Conservation (phyloP, 1,140 invertebrate genomes). For the Scaptomyza montana region DNA sequence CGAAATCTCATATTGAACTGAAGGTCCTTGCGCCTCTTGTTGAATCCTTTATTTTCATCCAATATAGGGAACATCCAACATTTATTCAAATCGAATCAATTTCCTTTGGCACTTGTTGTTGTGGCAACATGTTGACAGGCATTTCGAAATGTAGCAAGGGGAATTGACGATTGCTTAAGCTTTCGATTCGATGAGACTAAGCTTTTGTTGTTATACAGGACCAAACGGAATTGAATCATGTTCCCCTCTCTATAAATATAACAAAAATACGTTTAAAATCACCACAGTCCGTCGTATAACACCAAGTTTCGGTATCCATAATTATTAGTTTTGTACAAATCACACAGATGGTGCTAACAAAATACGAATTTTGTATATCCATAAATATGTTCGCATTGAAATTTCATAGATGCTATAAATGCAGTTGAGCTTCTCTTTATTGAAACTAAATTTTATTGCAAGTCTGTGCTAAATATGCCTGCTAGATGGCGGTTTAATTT, state of each 20-base stretch:
- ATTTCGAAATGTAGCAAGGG: constrained; percentile 43
- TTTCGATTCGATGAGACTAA: neutral
- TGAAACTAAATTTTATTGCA: too few species aligned
- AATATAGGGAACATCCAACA: neutral
- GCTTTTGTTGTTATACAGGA: constrained; percentile 20
- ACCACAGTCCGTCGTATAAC: constrained; percentile 11
- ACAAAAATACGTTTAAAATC: neutral
- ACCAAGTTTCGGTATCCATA: constrained; percentile 40
- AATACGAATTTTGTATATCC: neutral
- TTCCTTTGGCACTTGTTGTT: constrained; percentile 7
- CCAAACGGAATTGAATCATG: neutral
- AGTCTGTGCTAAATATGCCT: neutral
- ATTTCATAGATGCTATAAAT: too few species aligned
- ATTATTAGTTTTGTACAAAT: neutral
- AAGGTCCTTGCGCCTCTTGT: constrained; percentile 67
- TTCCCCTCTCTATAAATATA: neutral
- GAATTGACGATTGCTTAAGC: constrained; percentile 3
- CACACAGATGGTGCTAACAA: neutral
- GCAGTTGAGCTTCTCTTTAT: too few species aligned
- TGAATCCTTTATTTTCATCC: constrained; percentile 68
- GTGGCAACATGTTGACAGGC: constrained; percentile 8
- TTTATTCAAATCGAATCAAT: neutral
- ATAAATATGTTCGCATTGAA: too few species aligned
- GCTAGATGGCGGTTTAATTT: neutral
- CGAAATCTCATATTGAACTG: constrained; percentile 74